Conservation (phyloP, 1,140 invertebrate species). For the Drosophila parabipectinata region DNA sequence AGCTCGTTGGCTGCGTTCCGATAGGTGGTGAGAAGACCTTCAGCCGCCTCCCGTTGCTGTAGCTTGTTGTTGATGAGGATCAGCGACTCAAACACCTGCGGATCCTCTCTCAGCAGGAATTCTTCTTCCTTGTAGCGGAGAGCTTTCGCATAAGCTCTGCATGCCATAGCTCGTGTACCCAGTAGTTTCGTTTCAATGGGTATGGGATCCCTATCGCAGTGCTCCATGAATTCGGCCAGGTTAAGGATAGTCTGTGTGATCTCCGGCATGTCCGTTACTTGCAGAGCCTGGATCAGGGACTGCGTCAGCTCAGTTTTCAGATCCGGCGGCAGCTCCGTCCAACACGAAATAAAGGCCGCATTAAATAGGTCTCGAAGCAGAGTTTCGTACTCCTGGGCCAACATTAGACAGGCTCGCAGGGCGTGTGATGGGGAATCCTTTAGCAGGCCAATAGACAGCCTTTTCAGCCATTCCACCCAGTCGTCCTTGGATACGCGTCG, state of each 20-base stretch:
- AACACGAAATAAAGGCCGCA: slow-evolving; percentile 99
- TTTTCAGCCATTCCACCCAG: slow-evolving; percentile 98
- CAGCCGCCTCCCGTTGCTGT: slow-evolving; percentile 98
- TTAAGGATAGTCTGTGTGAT: slow-evolving; percentile 99
- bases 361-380: slow-evolving; percentile 98
- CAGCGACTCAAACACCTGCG: slow-evolving; percentile 95
- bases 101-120: slow-evolving; percentile 88
- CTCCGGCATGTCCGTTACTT: slow-evolving; percentile 97
- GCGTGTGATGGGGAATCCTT: slow-evolving; percentile 98
- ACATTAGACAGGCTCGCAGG: slow-evolving; percentile 93
- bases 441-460: slow-evolving; percentile 95
- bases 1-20: slow-evolving; percentile 87
- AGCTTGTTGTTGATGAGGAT: slow-evolving; percentile 99
- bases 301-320: slow-evolving; percentile 94
- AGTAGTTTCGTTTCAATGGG: slow-evolving; percentile 94
- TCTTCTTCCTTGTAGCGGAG: slow-evolving; percentile 99
- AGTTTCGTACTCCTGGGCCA: slow-evolving; percentile 97
- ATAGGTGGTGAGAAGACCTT: slow-evolving; percentile 95
- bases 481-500: slow-evolving; percentile 97
- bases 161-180: slow-evolving; percentile 92
- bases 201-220: slow-evolving; percentile 97
- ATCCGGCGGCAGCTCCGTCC: slow-evolving; percentile 95
- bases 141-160: slow-evolving; percentile 96
- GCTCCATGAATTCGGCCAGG: slow-evolving; percentile 99
- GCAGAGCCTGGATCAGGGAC: slow-evolving; percentile 94